Conservation (phyloP, 2,888 invertebrate species). For the Atherix ibis region DNA sequence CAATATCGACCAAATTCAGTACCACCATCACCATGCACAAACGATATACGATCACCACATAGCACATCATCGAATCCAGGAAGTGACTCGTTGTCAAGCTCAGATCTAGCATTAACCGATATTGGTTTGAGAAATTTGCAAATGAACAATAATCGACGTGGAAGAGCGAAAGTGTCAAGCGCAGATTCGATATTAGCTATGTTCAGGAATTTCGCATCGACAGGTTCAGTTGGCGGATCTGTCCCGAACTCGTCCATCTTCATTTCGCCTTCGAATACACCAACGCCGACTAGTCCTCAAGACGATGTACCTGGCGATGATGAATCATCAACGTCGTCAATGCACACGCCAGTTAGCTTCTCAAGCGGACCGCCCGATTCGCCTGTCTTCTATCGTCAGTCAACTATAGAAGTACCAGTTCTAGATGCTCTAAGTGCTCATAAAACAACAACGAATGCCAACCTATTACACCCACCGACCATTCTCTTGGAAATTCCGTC, state of each 20-base stretch:
- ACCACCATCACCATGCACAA: constrained; percentile 48
- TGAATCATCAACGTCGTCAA: constrained; percentile 53
- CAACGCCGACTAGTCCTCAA: constrained; percentile 58
- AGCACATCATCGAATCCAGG: constrained; percentile 62
- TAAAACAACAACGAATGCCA: constrained; percentile 39
- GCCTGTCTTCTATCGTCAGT: constrained; percentile 36
- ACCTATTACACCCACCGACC: constrained; percentile 53
- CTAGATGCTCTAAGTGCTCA: constrained; percentile 52
- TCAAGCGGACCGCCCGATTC: constrained; percentile 45
- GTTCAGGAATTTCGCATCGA: constrained; percentile 58
- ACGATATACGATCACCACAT: constrained; percentile 44
- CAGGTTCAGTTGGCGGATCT: constrained; percentile 22
- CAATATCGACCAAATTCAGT: constrained; percentile 32
- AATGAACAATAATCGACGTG: constrained; percentile 18
- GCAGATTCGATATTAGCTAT: constrained; percentile 67
- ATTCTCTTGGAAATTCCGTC: constrained; percentile 64
- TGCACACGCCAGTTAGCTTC: constrained; percentile 43
- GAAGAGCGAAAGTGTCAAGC: constrained; percentile 48
- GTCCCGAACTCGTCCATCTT: constrained; percentile 40
- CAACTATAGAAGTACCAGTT: constrained; percentile 43
- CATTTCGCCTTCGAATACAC: constrained; percentile 52
- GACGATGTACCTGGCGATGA: constrained; percentile 54
- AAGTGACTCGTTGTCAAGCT: constrained; percentile 60
- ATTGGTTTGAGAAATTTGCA: constrained; percentile 39
- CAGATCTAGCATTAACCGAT: constrained; percentile 47